A percentile compares a stretch with the other conserved stretches of the same genome.
Evolutionary conservation across 2,888 invertebrate genomes (phyloP).

Genomic region (Nomada fabriciana): DNA sequence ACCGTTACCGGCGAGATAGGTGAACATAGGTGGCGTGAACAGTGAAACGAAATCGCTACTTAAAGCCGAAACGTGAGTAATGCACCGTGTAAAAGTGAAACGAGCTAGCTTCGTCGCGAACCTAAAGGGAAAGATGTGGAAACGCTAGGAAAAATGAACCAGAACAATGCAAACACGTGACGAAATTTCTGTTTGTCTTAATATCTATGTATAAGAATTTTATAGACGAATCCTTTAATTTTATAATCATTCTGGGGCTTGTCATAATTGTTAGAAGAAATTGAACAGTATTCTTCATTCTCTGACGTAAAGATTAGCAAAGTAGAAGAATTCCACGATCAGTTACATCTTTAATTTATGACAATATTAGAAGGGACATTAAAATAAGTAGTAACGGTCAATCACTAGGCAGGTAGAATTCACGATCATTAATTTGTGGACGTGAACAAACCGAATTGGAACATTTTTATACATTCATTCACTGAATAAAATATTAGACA

Average conservation of each 20-base stretch:
- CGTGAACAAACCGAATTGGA: conserved; percentile 34
- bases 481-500: conserved; percentile 1
- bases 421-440: conserved; percentile 42
- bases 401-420: conserved; percentile 17
- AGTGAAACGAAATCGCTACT: conserved; percentile 50
- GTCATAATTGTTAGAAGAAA: background rate
- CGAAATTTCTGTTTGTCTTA: background rate
- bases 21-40: conserved; percentile 26
- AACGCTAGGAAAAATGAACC: background rate
- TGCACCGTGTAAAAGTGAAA: conserved; percentile 9
- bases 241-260: background rate
- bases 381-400: conserved; percentile 26
- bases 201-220: background rate
- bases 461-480: background rate
- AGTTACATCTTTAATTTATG: conserved; percentile 4
- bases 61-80: conserved; percentile 44
- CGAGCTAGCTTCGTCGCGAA: background rate
- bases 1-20: conserved; percentile 41
- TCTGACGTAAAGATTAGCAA: background rate
- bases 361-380: conserved; percentile 2
- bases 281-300: background rate
- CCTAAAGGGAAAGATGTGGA: background rate
- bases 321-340: background rate
- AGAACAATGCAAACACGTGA: background rate
- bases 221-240: background rate